Evolutionary conservation across 2,113 vertebrate species (phyloP).

Genomic region (Hoplias malabaricus): DNA sequence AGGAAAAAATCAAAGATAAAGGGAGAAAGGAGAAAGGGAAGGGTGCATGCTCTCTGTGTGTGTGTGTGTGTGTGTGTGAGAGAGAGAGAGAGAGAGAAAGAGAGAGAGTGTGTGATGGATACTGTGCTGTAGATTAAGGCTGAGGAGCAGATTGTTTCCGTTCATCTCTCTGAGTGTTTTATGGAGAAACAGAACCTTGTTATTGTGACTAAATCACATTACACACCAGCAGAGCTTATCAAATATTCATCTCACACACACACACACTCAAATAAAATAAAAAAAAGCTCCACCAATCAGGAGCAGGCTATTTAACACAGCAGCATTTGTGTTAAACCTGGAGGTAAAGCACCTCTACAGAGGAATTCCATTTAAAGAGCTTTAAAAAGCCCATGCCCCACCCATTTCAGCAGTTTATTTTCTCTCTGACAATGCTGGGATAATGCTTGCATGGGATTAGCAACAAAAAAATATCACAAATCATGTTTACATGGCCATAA

Average conservation of each 20-base stretch:
- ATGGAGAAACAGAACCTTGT: slow-evolving; percentile 72
- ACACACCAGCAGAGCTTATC: slow-evolving; percentile 77
- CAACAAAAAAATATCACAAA: too few relatives aligned
- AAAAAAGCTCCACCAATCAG: slow-evolving; percentile 8
- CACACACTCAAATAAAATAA: slow-evolving; percentile 1
- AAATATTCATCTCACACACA: slow-evolving; percentile 80
- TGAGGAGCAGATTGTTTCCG: background rate
- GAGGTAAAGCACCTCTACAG: background rate
- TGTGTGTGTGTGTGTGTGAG: background rate
- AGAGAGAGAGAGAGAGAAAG: slow-evolving; percentile 29
- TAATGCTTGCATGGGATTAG: background rate
- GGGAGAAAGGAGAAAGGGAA: background rate
- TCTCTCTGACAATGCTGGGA: background rate
- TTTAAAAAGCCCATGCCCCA: background rate
- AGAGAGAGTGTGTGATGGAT: background rate
- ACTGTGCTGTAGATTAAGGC: background rate
- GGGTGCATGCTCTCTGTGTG: too few relatives aligned
- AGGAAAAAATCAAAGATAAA: too few relatives aligned
- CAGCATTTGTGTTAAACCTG: slow-evolving; percentile 47
- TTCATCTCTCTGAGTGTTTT: background rate
- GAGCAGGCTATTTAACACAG: slow-evolving; percentile 36
- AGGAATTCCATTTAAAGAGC: background rate
- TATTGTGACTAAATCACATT: slow-evolving; percentile 78
- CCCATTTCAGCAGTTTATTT: background rate
- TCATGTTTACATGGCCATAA: too few relatives aligned